Base-by-base conservation (phyloP, 2,888 invertebrate species). In the Ptilodon capucinus region DNA sequence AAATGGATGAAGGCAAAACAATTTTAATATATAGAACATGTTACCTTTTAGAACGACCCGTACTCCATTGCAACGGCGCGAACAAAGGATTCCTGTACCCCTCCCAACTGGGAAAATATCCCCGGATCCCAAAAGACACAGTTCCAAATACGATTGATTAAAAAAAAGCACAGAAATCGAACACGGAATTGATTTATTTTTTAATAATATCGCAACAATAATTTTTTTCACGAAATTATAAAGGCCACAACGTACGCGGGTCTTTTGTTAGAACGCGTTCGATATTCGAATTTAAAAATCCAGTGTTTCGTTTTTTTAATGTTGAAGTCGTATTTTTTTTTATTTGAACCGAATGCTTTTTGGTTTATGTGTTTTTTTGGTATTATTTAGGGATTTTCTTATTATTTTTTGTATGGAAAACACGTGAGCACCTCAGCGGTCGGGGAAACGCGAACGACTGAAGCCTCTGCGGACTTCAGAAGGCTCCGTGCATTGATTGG, bases 401-500 rank as follows among this genome's bases (percentile, higher is more conserved):
- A 72, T 74, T 67, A 68, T 66, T 71, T 59, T 66, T 74, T 55
- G 65, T 49, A 43, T 35, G 32, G 46, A 35, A 42, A 51, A 48
- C 54, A 46, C 40, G 59, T 67, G 74, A 60, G 66, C 61, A 82
- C 86, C 84, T 79, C 71, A 71, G 60, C 59, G 53, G 43, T 34
- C 25, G 64, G 75, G 64, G 59, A 64, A 57, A 57, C 81, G 75
- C 81, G 84, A 71, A 73, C 82, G 74, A 90, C 89, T 90, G 70
- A 79, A 75, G 19, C 14, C 67, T 67, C 77, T 85, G 87, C 87
- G 87, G 86, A 76, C 70, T 76, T 66, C 68, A 64, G 64, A 74
- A 78, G 79, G 79, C 79, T 81, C 76, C 81, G 78, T 88, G 87
- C 90, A 91, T 91, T 88, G 90, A 90, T 90, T 90, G 79, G 89